These are phyloP conservation scores for Apodemia hepburni DNA, from an alignment of 2,888 invertebrate genomes.

Conservation along the genomic window DNA sequence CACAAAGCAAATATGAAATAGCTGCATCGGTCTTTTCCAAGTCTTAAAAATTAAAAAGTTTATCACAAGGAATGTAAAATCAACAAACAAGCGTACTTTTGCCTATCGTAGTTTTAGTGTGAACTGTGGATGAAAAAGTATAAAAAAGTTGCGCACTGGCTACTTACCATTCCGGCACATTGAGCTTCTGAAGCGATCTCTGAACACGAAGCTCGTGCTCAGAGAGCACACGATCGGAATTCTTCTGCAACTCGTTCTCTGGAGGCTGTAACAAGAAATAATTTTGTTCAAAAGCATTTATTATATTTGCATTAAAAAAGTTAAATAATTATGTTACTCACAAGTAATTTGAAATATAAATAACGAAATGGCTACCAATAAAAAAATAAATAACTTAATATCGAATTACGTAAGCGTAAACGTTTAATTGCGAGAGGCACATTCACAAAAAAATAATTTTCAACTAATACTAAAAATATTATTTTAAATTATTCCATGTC, in stretches of 20 bases:
- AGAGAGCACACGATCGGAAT: conserved; percentile 90
- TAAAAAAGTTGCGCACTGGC: no score
- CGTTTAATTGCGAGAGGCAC: not conserved
- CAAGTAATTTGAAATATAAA: not conserved
- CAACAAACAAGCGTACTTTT: no score
- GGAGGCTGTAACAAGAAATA: conserved; percentile 87
- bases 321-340: not conserved
- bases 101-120: no score
- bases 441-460: conserved; percentile 4
- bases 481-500: conserved; percentile 53
- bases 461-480: conserved; percentile 26
- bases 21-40: no score
- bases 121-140: not conserved
- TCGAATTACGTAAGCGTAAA: not conserved
- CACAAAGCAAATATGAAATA: no score
- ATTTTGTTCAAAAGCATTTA: conserved; percentile 18
- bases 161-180: conserved; percentile 95
- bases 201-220: conserved; percentile 97
- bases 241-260: conserved; percentile 96
- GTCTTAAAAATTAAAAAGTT: no score
- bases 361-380: conserved; percentile 27
- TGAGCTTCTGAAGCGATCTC: conserved; percentile 94
- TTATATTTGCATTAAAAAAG: conserved; percentile 19
- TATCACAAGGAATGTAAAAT: no score
- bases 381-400: not conserved